Evolutionary conservation across 1,140 invertebrate species (phyloP).

Genomic region (Drosophila burlai): DNA sequence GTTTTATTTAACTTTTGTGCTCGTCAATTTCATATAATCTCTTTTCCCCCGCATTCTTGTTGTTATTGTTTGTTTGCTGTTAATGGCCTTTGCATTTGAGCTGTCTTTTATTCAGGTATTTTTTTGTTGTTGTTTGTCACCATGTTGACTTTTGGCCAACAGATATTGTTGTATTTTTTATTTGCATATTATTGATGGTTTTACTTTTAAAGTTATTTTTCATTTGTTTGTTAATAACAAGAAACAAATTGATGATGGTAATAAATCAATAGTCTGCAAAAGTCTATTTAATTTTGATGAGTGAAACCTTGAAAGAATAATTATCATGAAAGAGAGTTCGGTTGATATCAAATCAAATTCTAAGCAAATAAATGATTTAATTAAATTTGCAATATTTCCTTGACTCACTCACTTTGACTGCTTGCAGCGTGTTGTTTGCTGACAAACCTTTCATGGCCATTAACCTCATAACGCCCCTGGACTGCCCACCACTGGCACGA

Average conservation of each 20-base stretch:
- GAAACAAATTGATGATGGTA: conserved; percentile 17
- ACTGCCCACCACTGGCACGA: conserved; percentile 3
- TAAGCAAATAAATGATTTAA: neutral
- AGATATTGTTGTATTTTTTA: conserved; percentile 22
- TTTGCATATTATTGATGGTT: conserved; percentile 38
- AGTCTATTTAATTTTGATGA: neutral
- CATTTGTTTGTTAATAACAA: conserved; percentile 45
- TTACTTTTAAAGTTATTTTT: conserved; percentile 53
- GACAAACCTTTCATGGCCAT: conserved; percentile 32
- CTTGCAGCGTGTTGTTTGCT: conserved; percentile 16
- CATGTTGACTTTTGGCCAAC: conserved; percentile 53
- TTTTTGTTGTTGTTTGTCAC: conserved; percentile 1
- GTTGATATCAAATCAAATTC: neutral
- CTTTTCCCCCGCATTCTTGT: conserved; percentile 15
- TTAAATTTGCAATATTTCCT: conserved; percentile 10
- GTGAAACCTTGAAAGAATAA: neutral
- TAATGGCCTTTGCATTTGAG: conserved; percentile 57
- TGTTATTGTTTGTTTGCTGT: conserved; percentile 39
- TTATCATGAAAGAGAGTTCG: neutral
- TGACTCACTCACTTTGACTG: conserved; percentile 13
- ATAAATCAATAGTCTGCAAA: conserved; percentile 11
- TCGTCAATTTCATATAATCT: conserved; percentile 18
- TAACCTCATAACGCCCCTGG: conserved; percentile 38
- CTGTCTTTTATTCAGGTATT: neutral
- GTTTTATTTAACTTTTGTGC: conserved; percentile 19